Evolutionary conservation across 1,140 invertebrate genomes (phyloP).

Genomic region (Trichonephila clavata): DNA sequence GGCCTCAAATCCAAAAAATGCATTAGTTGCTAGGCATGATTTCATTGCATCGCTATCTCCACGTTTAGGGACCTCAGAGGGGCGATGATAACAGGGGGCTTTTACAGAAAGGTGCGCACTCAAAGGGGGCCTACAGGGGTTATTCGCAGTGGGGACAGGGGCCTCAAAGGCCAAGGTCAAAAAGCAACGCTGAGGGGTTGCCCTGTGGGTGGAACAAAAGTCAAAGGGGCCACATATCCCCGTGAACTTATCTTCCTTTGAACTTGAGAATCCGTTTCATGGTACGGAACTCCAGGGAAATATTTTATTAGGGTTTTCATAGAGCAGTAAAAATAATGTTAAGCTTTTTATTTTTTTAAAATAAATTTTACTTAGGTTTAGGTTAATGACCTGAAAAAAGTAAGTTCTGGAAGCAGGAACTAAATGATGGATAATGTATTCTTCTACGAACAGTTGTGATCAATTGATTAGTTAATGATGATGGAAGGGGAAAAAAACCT

Average conservation of each 20-base stretch:
- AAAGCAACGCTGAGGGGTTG: background rate
- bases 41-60: background rate
- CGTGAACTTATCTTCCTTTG: background rate
- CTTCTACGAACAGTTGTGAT: no score
- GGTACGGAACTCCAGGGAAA: background rate
- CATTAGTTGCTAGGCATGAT: background rate
- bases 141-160: conserved; percentile 41
- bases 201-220: conserved; percentile 56
- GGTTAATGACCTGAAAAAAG: no score
- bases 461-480: no score
- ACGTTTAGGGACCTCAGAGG: background rate
- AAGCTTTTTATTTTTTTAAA: background rate
- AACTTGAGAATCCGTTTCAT: background rate
- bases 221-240: conserved; percentile 23
- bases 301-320: background rate
- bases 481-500: no score
- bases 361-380: no score
- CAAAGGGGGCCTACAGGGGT: conserved; percentile 52
- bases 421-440: no score
- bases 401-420: no score
- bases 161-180: conserved; percentile 71
- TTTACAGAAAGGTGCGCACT: conserved; percentile 41
- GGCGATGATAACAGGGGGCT: conserved; percentile 39
- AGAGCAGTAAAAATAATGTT: background rate
- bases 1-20: no score